Evolutionary conservation across 2,888 invertebrate species (phyloP).

Genomic region (Doris montereyensis): DNA sequence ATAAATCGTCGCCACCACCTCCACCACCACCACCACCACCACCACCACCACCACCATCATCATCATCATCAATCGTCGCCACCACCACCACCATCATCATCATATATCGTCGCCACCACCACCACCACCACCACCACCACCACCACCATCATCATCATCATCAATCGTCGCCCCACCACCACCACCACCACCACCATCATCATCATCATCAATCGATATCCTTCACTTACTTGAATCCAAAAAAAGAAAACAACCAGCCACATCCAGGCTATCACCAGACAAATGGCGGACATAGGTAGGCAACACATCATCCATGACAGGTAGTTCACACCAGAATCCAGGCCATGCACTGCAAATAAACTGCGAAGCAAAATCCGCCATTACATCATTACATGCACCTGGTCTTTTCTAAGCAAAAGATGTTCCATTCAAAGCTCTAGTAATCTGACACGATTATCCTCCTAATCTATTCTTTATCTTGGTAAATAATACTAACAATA

Average conservation of each 20-base stretch:
- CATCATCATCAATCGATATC: no score
- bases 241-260: conserved; percentile 51
- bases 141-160: no score
- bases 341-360: conserved; percentile 46
- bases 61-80: not conserved
- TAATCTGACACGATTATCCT: no score
- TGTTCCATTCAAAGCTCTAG: no score
- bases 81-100: not conserved
- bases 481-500: no score
- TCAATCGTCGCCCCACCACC: no score
- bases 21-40: not conserved
- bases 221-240: conserved; percentile 49
- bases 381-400: not conserved
- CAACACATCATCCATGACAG: conserved; percentile 56
- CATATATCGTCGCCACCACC: no score
- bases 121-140: no score
- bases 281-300: conserved; percentile 54
- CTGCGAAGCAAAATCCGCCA: conserved; percentile 31
- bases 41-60: not conserved
- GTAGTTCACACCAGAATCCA: conserved; percentile 54
- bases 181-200: no score
- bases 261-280: conserved; percentile 63
- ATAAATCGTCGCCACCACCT: no score
- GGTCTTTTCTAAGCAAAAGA: no score
- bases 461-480: no score